Conservation (phyloP, 2,797 vertebrate species). For the Scyliorhinus canicula region DNA sequence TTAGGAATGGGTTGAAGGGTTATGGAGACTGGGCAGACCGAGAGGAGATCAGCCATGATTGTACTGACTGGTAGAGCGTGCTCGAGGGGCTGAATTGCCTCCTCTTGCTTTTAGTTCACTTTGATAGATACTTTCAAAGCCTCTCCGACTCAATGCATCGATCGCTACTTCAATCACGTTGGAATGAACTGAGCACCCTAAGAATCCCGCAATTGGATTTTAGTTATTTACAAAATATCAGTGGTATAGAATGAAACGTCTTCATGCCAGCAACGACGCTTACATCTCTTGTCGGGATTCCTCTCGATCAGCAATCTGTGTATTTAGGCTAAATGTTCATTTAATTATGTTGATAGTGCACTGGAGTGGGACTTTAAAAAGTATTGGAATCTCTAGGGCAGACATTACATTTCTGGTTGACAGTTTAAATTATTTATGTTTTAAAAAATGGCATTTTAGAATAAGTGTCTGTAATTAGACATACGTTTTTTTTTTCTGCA, state of each 20-base stretch:
- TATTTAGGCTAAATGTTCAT: neutral
- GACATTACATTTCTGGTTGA: neutral
- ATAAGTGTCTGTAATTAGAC: neutral
- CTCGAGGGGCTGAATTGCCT: too few relatives aligned
- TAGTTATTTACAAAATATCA: neutral
- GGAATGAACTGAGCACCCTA: neutral
- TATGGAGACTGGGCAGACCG: too few relatives aligned
- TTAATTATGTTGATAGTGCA: neutral
- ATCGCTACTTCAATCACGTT: neutral
- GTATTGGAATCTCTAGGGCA: neutral
- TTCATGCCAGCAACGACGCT: neutral
- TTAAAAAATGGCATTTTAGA: neutral
- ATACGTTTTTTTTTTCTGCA: neutral
- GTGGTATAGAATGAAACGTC: neutral
- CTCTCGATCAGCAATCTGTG: neutral
- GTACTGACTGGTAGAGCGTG: too few relatives aligned
- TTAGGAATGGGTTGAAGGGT: too few relatives aligned
- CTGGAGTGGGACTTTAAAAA: neutral
- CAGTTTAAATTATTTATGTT: neutral
- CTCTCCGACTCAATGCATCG: neutral
- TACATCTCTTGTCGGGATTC: neutral
- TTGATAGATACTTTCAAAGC: neutral
- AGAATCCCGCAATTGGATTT: neutral
- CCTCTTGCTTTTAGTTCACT: too few relatives aligned
- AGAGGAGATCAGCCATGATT: too few relatives aligned